phyloP scores from a whole-genome alignment of 2,888 invertebrate species.

The Buathra laborator region DNA sequence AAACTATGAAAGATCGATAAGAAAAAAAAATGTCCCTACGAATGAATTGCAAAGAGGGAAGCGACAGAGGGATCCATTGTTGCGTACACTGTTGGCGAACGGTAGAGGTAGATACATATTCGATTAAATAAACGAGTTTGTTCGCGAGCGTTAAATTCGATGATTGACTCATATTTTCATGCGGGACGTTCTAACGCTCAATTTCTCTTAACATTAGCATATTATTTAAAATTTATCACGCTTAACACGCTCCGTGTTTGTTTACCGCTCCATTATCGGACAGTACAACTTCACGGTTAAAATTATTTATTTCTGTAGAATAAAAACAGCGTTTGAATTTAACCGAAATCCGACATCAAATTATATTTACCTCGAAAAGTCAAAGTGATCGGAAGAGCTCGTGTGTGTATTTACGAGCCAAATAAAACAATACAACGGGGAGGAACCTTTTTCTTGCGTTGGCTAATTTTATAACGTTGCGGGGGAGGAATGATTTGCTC shows the following conservation, averaged over 20 bases:
- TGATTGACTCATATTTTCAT: slow-evolving; percentile 78
- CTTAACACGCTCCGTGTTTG: slow-evolving; percentile 21
- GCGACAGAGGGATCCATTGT: neutral
- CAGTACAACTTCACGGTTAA: neutral
- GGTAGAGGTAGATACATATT: slow-evolving; percentile 32
- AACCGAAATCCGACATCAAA: neutral
- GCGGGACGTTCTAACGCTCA: slow-evolving; percentile 69
- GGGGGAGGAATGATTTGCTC: slow-evolving; percentile 12
- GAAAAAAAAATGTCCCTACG: neutral
- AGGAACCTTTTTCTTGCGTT: neutral
- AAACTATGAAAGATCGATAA: neutral
- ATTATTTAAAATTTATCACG: slow-evolving; percentile 48
- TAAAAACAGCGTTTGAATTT: slow-evolving; percentile 14
- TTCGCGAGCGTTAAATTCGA: slow-evolving; percentile 77
- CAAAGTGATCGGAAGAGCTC: neutral
- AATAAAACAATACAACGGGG: neutral
- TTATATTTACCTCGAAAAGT: slow-evolving; percentile 8
- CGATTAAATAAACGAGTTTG: slow-evolving; percentile 78
- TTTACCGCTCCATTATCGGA: slow-evolving; percentile 4
- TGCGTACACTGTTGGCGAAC: slow-evolving; percentile 24
- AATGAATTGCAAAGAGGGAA: slow-evolving; percentile 3
- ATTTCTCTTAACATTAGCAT: slow-evolving; percentile 66
- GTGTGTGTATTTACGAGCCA: neutral
- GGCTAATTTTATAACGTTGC: slow-evolving; percentile 16
- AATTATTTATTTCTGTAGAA: neutral